Evolutionary conservation across 2,797 vertebrate genomes (phyloP), one percentile per base, ranked within the genome.

Genomic region (Enteromius treurensis): DNA sequence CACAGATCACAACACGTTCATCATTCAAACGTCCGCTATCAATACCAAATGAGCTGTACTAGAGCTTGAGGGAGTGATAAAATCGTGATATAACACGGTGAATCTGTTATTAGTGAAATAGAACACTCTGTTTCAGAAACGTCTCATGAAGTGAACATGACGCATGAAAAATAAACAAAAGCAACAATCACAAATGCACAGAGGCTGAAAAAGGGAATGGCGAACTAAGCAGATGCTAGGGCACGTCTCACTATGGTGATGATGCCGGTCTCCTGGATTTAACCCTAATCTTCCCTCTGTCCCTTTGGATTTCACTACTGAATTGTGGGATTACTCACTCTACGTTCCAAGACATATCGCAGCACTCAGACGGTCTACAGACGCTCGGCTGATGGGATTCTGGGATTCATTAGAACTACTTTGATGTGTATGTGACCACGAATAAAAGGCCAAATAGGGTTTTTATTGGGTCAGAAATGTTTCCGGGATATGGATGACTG

Each of bases 341-440:
- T 9, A 62, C 3, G 2, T 53, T 79, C 19, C 60, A 78, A 49
- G 77, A 65, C 60, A 51, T 29, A 32, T 49, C 6, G 1, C 19
- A n/a, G 60, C 0, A 2, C 26, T 79, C 17, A 79, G 60, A 67
- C 26, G 14, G 10, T 42, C 26, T 34, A 79, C 42, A 49, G 14
- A 51, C 15, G 23, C 5, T 47, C 29, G 29, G 40, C 4, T 19
- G 40, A 77, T 47, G 58, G 2, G 26, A 64, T 29, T 64, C 40
- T 75, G 73, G 17, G 73, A 76, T 58, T 58, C 21, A 40, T 60
- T 76, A 58, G 1, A 60, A 60, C n/a, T 19, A 77, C 51, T 77
- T 58, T 77, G 53, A 77, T 77, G 74, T 60, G n/a, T 60, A 42
- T 42, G 37, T 26, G 34, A 60, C n/a, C 74, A 26, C 17, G n/a